A percentile compares a stretch with the other conserved stretches of the same genome.
Conservation (phyloP, 2,113 vertebrate genomes). For the Heterochromis multidens region DNA sequence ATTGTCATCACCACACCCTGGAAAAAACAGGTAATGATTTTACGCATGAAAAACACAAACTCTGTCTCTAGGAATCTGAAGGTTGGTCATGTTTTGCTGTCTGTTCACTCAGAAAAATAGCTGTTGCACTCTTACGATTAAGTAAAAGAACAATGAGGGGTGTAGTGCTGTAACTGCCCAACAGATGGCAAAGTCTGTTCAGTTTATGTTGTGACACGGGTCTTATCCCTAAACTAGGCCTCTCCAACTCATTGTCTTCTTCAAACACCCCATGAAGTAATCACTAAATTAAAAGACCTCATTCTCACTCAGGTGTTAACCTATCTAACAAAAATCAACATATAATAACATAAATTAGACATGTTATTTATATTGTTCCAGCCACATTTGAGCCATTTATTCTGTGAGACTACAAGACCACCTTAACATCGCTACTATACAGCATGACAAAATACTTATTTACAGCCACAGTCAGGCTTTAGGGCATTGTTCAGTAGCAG, state of each 20-base stretch:
- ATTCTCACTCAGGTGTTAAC: neutral
- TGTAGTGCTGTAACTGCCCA: conserved; percentile 40
- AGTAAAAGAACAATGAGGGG: neutral
- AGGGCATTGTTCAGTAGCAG: neutral
- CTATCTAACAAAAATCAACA: neutral
- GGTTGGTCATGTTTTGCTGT: neutral
- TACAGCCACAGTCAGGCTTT: neutral
- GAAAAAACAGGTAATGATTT: neutral
- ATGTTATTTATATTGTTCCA: neutral
- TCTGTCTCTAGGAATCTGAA: neutral
- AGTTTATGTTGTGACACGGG: conserved; percentile 1
- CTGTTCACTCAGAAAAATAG: neutral
- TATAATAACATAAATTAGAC: neutral
- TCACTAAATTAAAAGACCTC: neutral
- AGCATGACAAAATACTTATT: neutral
- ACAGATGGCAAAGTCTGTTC: conserved; percentile 57
- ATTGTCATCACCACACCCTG: conserved; percentile 3
- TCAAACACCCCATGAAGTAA: neutral
- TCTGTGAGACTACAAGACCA: neutral
- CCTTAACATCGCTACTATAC: neutral
- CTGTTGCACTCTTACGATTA: neutral
- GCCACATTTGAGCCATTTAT: neutral
- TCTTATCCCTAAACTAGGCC: conserved; percentile 40
- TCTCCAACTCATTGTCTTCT: conserved; percentile 13
- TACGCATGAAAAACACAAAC: neutral